A percentile compares a stretch with the other conserved stretches of the same genome.
These are phyloP conservation scores for Melierax canorus DNA, from an alignment of 2,113 vertebrate species.

Conservation along the genomic window DNA sequence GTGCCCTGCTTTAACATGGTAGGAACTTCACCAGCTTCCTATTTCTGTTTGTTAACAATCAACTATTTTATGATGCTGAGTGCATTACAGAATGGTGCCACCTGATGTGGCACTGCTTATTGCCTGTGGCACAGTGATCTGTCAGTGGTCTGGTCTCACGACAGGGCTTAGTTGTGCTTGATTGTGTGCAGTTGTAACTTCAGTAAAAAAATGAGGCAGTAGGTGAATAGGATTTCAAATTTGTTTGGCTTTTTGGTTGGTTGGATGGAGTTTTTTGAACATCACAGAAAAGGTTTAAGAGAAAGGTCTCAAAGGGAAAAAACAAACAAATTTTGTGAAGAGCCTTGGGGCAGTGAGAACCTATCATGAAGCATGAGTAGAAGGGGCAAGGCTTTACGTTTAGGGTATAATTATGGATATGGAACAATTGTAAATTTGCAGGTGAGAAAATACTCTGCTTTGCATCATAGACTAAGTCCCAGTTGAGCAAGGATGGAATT, in stretches of 20 bases:
- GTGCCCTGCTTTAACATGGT: not conserved
- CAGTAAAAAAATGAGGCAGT: not conserved
- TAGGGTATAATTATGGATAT: not conserved
- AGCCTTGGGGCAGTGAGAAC: not conserved
- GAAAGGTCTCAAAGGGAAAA: not conserved
- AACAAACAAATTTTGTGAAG: not conserved
- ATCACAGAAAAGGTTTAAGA: not conserved
- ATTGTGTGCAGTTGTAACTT: not conserved
- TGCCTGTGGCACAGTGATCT: not conserved
- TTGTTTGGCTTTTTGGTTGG: not conserved
- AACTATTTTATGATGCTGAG: not conserved
- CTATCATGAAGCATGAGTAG: not conserved
- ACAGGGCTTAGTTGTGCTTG: not conserved
- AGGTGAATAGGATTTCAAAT: not conserved
- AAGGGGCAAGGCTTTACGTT: not conserved
- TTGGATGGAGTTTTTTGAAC: not conserved
- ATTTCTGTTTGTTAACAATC: not conserved
- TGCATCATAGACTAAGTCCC: not conserved
- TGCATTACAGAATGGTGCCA: not conserved
- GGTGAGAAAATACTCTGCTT: slow-evolving; percentile 26
- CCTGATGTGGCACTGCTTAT: not conserved
- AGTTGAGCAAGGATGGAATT: not conserved
- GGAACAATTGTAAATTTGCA: not conserved
- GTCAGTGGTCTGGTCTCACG: accelerated
- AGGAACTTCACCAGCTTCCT: not conserved